Evolutionary conservation across 2,888 invertebrate genomes (phyloP).

Genomic region (Gymnoscelis rufifasciata): DNA sequence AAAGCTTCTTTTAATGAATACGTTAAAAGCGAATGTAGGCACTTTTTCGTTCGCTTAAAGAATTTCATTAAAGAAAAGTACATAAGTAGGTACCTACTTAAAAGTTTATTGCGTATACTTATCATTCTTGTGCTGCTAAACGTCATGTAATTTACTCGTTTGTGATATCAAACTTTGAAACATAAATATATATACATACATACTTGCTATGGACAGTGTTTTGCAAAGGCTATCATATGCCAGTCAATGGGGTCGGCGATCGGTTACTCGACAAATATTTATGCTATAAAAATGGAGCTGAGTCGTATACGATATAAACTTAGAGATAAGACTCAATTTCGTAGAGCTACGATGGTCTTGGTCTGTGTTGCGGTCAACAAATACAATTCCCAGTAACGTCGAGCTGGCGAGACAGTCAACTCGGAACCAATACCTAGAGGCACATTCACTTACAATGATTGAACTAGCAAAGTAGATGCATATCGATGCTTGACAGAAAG

Average conservation of each 20-base stretch:
- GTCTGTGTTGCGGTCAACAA: constrained; percentile 54
- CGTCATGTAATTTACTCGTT: too few relatives aligned
- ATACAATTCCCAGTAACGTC: constrained; percentile 47
- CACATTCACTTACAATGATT: constrained; percentile 27
- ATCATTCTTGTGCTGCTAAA: too few relatives aligned
- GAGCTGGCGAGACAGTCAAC: constrained; percentile 27
- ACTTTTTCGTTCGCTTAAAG: not conserved
- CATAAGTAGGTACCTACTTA: too few relatives aligned
- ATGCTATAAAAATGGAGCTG: constrained; percentile 46
- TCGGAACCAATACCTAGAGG: constrained; percentile 25
- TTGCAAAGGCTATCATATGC: constrained; percentile 57
- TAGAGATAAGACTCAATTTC: constrained; percentile 22
- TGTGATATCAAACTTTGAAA: too few relatives aligned
- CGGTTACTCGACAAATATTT: constrained; percentile 66
- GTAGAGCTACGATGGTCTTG: constrained; percentile 13
- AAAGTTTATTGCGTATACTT: too few relatives aligned
- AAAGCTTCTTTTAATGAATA: constrained; percentile 10
- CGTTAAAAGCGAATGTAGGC: not conserved
- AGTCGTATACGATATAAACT: constrained; percentile 12
- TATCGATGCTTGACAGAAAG: not conserved
- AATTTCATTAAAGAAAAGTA: too few relatives aligned
- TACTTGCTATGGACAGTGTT: constrained; percentile 42
- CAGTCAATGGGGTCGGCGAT: constrained; percentile 59
- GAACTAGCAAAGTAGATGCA: constrained; percentile 2
- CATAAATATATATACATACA: not conserved